Base-by-base conservation (phyloP, 1,140 invertebrate species). In the Microvelia longipes region DNA sequence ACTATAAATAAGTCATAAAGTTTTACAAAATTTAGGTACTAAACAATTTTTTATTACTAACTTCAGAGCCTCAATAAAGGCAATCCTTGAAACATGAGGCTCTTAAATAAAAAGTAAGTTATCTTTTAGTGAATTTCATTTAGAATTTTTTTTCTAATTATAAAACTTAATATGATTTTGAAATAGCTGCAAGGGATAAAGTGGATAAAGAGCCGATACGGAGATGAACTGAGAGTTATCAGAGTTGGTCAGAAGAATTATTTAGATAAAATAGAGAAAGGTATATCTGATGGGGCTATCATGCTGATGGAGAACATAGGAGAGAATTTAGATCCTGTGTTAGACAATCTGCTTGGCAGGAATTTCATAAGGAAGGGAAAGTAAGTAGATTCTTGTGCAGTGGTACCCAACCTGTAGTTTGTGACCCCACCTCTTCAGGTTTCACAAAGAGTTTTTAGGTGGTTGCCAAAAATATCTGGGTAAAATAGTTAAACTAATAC, bases 191-290 rank as follows among this genome's bases (percentile, higher is more conserved):
- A 94, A 85, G 94, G 93, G 2, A 86, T 96, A n/a, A 96, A 96
- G 78, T 98, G 95, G 95, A 94, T 98, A 64, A 96, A 95, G 80
- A 89, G 83, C 11, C 89, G 85, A 75, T 92, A 88, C 74, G 89
- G 87, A 0, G 83, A 86, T 0, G 78, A 84, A 0, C 78, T 97
- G 29, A 84, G 86, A 71, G 85, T 93, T 1, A 82, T 96, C 2
- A 82, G 92, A 19, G 80, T 94, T 1, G 90, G 88, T 2, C 88
- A 91, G 74, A 88, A 87, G 72, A 88, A 88, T 74, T 96, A 94
- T 79, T 78, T 97, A 61, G 92, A 95, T 73, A 82, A 82, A 11
- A 89, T 97, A 69, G 95, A 97, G 81, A 78, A 84, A 26, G 89
- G 90, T 11, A 85, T 97, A 1, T 81, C 81, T 11, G 85, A 88